Base-by-base conservation (phyloP, 2,113 vertebrate genomes). In the Asarcornis scutulata region DNA sequence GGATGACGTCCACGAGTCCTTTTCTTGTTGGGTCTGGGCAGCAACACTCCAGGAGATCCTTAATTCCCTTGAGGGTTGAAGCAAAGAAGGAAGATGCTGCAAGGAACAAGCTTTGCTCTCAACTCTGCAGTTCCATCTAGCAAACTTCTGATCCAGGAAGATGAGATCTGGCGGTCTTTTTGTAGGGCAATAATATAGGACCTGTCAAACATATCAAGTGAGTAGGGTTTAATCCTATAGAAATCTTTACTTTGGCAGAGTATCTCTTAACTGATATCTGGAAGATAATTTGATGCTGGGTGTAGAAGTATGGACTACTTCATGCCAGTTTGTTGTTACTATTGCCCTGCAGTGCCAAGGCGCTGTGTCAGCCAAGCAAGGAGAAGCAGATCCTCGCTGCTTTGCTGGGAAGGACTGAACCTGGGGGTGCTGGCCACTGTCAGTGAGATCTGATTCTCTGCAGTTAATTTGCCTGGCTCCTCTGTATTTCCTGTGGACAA, bases 61-160 rank as follows among this genome's bases (percentile, higher is more conserved):
- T 63, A 4, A 40, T 80, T 72, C 12, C 10, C 46, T 31, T 53
- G 67, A 27, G 63, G 40, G 27, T 2, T 38, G 29, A 63, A 79
- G 56, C 58, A 17, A 2, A 40, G 62, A 32, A 62, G 29, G 32
- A 67, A 73, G 17, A 32, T 29, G 14, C 62, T 82, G 27, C 34
- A 78, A 40, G 63, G 69, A 81, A 7, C 27, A 31, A 29, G 6
- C 36, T 69, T 91, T 69, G 7, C 14, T 42, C 88, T 82, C 27
- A 23, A 55, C 15, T 71, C 56, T 66, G 13, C 71, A 85, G n/a
- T 29, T 88, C 50, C 8, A 10, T 48, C 56, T 93, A 72, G 12
- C n/a, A 42, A 56, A 25, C 34, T 23, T 26, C 10, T 0, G 2
- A 34, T 72, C 16, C 27, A 10, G 0, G 2, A 29, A 12, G n/a